Evolutionary conservation across 2,797 vertebrate genomes (phyloP), one percentile per base, ranked within the genome.

Genomic region (Merluccius polli): DNA sequence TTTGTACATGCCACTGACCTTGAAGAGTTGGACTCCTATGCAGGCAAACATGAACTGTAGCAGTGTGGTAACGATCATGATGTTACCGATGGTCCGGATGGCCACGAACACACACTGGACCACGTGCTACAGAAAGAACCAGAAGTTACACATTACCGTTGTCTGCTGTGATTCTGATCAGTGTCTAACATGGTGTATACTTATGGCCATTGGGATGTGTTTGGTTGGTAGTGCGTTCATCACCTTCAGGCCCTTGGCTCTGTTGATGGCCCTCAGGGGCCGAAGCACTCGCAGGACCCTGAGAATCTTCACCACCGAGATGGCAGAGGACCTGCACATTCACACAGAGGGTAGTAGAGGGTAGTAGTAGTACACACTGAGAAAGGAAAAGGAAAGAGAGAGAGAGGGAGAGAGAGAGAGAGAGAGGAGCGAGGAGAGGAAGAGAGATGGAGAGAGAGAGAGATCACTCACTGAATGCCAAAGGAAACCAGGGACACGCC

Each of bases 21-120:
- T 99, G 88, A 99, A 99, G 4, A 99, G 92, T 90, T 99, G 98
- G 82, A 99, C 98, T 1, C 98, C 98, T 2, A 99, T 99, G 79
- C 98, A 99, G 71, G 98, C 98, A 38, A 99, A 99, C 98, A 99
- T 99, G 89, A 99, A 99, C 91, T 99, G 98, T 63, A 99, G 96
- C 81, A 99, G 94, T 4, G 98, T 99, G 80, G 98, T 99, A 85
- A 99, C 98, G 6, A 99, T 98, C 97, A 99, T 99, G 92, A 99
- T 99, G 93, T 99, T 99, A 73, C 98, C 98, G 3, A 99, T 99
- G 30, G 98, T 99, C 89, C 96, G 92, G 91, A 99, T 99, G 85
- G 98, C 98, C 92, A 99, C 98, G 82, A 99, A 99, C 89, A 99
- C 98, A 72, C 98, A 99, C 80, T 99, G 98, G 84, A 99, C 98